These are phyloP conservation scores for Otus sunia DNA, from an alignment of 2,113 vertebrate species.

Conservation along the genomic window DNA sequence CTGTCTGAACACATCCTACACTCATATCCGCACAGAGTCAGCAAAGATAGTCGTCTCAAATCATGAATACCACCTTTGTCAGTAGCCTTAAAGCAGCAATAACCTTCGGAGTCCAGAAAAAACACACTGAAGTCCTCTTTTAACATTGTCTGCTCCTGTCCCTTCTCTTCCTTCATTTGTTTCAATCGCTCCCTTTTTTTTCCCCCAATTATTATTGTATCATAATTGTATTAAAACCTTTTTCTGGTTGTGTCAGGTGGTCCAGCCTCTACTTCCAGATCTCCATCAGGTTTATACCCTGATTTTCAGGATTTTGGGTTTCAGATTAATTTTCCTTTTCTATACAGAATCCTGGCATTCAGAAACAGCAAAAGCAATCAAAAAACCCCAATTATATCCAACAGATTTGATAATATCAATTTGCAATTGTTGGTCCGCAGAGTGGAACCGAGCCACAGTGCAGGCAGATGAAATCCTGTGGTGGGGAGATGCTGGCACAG, in stretches of 20 bases:
- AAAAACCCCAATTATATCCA: background rate
- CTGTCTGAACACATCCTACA: background rate
- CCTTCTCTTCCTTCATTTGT: background rate
- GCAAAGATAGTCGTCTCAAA: rapidly evolving
- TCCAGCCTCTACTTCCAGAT: background rate
- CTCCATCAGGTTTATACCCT: background rate
- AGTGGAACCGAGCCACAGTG: rapidly evolving
- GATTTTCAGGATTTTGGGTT: background rate
- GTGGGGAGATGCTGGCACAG: background rate
- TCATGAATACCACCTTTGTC: background rate
- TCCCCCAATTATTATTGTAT: background rate
- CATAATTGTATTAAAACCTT: background rate
- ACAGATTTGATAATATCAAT: rapidly evolving
- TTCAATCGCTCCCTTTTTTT: background rate
- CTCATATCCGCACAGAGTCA: background rate
- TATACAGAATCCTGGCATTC: background rate
- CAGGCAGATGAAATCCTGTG: background rate
- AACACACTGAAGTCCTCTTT: background rate
- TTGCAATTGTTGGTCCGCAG: background rate
- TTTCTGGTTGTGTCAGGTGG: background rate
- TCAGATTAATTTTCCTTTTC: background rate
- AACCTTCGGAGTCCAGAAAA: background rate
- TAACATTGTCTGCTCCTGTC: background rate
- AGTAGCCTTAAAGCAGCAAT: background rate
- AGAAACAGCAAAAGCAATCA: background rate